Evolutionary conservation across 2,888 invertebrate genomes (phyloP).

Genomic region (Proisotoma minuta): DNA sequence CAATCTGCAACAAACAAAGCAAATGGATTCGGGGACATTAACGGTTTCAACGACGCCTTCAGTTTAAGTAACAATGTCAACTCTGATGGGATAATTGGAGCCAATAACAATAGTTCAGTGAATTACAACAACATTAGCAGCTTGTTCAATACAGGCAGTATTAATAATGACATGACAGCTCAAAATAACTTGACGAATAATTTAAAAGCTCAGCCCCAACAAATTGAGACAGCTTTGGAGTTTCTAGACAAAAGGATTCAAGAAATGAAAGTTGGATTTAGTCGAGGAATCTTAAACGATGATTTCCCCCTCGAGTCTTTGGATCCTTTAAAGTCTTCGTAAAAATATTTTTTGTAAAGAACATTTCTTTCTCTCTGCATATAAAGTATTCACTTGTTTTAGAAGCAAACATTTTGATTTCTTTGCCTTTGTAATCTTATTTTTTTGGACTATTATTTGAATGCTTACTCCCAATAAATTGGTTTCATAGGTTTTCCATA

Average conservation of each 20-base stretch:
- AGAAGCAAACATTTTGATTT: neutral
- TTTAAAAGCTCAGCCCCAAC: conserved; percentile 52
- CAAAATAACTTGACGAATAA: conserved; percentile 35
- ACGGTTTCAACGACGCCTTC: conserved; percentile 24
- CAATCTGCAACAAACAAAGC: conserved; percentile 33
- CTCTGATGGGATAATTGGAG: conserved; percentile 12
- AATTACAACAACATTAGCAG: conserved; percentile 36
- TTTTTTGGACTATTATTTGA: no score
- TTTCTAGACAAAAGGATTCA: conserved; percentile 73
- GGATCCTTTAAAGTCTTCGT: conserved; percentile 68
- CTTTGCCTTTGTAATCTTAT: no score
- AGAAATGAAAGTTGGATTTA: conserved; percentile 72
- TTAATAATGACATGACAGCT: conserved; percentile 18
- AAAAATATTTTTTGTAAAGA: neutral
- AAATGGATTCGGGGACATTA: conserved; percentile 29
- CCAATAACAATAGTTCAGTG: conserved; percentile 17
- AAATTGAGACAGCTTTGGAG: conserved; percentile 69
- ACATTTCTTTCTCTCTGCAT: neutral
- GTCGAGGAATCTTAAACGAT: conserved; percentile 66
- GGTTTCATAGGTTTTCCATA: no score
- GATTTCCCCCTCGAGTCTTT: conserved; percentile 91
- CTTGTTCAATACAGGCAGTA: conserved; percentile 25
- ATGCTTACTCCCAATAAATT: no score
- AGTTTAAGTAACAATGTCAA: conserved; percentile 20
- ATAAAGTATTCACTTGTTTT: neutral